Conservation (phyloP, 2,797 vertebrate genomes). For the Saxicola maurus region DNA sequence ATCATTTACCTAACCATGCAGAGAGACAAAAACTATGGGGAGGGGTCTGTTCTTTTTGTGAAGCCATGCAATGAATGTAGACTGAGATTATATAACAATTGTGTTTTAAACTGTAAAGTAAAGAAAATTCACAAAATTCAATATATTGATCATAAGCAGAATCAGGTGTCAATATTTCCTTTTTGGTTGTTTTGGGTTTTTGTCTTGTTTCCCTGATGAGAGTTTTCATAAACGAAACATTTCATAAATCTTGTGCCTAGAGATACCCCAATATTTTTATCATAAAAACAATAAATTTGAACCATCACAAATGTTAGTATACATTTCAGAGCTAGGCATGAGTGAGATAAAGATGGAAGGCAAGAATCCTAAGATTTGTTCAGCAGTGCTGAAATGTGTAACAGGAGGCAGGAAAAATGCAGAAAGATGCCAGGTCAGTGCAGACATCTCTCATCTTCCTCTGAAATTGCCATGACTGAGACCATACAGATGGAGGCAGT, state of each 20-base stretch:
- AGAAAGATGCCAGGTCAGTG: not conserved
- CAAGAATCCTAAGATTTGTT: not conserved
- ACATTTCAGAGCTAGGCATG: not conserved
- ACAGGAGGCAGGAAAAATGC: not conserved
- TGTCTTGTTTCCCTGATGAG: not conserved
- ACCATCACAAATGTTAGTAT: not conserved
- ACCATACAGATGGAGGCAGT: not conserved
- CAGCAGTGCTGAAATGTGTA: not conserved
- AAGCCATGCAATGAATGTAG: not conserved
- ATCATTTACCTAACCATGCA: not conserved
- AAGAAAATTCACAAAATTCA: not conserved
- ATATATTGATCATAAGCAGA: not conserved
- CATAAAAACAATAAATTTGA: not conserved
- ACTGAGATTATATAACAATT: not conserved
- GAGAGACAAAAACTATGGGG: not conserved
- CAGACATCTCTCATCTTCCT: not conserved
- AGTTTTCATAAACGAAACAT: not conserved
- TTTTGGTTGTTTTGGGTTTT: not conserved
- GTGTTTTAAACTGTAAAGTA: not conserved
- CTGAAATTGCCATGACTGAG: not conserved
- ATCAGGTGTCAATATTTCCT: not conserved
- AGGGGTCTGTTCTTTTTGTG: fast-evolving
- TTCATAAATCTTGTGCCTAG: not conserved
- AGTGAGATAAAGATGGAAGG: not conserved
- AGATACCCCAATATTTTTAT: not conserved